Evolutionary conservation across 1,140 invertebrate genomes (phyloP).

Genomic region (Drosophila sproati): DNA sequence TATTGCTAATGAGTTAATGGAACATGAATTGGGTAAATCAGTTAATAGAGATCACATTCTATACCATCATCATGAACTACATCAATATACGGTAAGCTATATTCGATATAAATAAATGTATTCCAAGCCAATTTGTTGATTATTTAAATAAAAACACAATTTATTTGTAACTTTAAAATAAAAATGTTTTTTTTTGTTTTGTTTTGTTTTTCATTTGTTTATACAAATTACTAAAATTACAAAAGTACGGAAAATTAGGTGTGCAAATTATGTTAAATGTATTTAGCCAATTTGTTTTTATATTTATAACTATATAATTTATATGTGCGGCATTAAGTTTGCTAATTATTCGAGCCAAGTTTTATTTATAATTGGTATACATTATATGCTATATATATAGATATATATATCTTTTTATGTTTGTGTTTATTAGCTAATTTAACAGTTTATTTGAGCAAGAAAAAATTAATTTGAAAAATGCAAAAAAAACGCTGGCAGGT

Average conservation of each 20-base stretch:
- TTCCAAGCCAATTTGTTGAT: constrained; percentile 15
- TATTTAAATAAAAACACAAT: constrained; percentile 50
- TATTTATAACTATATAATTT: constrained; percentile 43
- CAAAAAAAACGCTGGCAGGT: constrained; percentile 78
- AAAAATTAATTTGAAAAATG: constrained; percentile 55
- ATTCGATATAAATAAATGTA: background rate
- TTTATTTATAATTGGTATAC: constrained; percentile 16
- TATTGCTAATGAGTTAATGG: constrained; percentile 19
- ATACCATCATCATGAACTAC: constrained; percentile 32
- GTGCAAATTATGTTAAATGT: constrained; percentile 52
- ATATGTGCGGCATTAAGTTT: constrained; percentile 28
- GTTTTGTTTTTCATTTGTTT: constrained; percentile 38
- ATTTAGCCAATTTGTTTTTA: constrained; percentile 39
- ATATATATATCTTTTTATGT: too few species aligned
- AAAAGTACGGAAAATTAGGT: constrained; percentile 42
- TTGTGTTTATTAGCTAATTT: constrained; percentile 23
- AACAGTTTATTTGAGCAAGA: constrained; percentile 32
- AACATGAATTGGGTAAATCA: background rate
- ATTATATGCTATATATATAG: constrained; percentile 9
- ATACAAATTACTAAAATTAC: constrained; percentile 67
- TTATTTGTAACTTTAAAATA: constrained; percentile 45
- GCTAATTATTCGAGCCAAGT: constrained; percentile 50
- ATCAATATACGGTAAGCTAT: background rate
- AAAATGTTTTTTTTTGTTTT: constrained; percentile 23
- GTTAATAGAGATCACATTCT: background rate